Evolutionary conservation across 2,888 invertebrate genomes (phyloP), one percentile per base, ranked within the genome.

Genomic region (Leucoptera coffeella): DNA sequence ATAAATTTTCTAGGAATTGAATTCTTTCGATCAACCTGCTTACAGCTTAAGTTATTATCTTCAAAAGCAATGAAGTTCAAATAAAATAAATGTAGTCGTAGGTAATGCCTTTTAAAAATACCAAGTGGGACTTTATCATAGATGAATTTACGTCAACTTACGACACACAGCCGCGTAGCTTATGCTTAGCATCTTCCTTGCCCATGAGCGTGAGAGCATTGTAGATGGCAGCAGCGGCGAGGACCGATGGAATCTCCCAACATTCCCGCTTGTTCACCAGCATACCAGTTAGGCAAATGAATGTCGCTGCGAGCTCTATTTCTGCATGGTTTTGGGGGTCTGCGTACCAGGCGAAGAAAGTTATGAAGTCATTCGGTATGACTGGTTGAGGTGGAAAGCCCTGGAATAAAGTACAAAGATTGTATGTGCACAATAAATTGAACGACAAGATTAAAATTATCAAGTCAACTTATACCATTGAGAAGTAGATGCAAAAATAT

Each of bases 281-380:
- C 32, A 56, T 11, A 0, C 54, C 56, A 1, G 50, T 42, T 47
- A 57, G 43, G 33, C 47, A 52, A 1, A 65, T 32, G 32, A 64
- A 61, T 0, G 58, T 56, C 3, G 64, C 56, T 1, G 55, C 57
- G 11, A 43, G 35, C 28, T 59, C 54, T 3, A 60, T 50, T 27
- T 58, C 55, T 0, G 42, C 49, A 2, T 45, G 42, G 1, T 41
- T 31, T 0, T 31, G 22, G 1, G 30, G 32, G 30, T 55, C 50
- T 22, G 56, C 57, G 38, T 45, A 50, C 59, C 55, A 62, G 0
- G 55, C 40, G 1, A 62, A 29, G 31, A 59, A 64, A 0, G 45
- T 37, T 26, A 64, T 55, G 31, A 39, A 64, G 12, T 67, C 64
- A 29, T 64, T 54, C 0, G 58, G 44, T 0, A 60, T 36, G 2